Base-by-base conservation (phyloP, 2,888 invertebrate genomes). In the Epinotia bilunana region DNA sequence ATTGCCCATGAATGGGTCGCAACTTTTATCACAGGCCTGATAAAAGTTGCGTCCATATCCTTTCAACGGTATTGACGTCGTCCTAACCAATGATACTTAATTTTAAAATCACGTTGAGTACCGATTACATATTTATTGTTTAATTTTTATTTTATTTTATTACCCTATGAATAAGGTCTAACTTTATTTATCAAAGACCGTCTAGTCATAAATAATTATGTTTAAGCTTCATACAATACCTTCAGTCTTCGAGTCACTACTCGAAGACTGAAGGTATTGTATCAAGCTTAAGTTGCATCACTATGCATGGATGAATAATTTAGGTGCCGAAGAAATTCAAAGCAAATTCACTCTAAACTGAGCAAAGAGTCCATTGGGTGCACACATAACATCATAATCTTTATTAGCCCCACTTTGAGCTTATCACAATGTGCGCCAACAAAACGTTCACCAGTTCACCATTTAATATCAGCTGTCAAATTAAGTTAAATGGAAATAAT, bases 401-500 rank as follows among this genome's bases (percentile, higher is more conserved):
- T 72, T 62, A 72, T 75, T 55, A 73, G 61, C 61, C 28, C 55
- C 33, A 43, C 57, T 58, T 71, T 23, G 39, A 64, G 60, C 49
- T 65, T 65, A 74, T 64, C 74, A 39, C 53, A 71, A 61, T 67
- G 33, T 61, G 53, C 71, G 33, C 55, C 43, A 67, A 67, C 75
- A 72, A 72, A 72, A 75, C 46, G 60, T 64, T 72, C 55, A 23
- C 20, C 72, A 67, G 65, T 65, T 65, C 70, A 68, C 83, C 86
- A 86, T 88, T 91, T 89, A 90, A 89, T 88, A 87, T 87, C 86
- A 83, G 87, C 89, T 90, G 92, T 91, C 93, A 93, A 92, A 93
- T 93, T 93, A 91, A 93, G 91, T 92, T 91, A 90, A 93, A 92
- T 91, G 90, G 90, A 88, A 90, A 91, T 92, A 92, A 93, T 92